Evolutionary conservation across 2,797 vertebrate species (phyloP).

Genomic region (Tiaroga cobitis): DNA sequence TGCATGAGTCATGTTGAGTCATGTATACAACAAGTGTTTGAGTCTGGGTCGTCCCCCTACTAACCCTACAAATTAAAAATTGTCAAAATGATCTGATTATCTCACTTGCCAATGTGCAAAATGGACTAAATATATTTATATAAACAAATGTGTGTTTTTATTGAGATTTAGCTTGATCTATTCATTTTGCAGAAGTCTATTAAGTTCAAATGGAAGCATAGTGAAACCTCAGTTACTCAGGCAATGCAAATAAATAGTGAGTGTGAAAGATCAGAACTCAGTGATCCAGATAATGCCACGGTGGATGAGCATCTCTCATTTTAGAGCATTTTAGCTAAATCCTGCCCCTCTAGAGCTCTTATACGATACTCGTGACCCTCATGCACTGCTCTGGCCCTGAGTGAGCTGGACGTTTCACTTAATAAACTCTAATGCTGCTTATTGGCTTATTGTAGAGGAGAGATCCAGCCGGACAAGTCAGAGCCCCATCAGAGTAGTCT

Average conservation of each 20-base stretch:
- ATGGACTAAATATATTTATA: neutral
- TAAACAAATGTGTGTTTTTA: neutral
- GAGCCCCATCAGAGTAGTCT: conserved; percentile 42
- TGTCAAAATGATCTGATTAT: neutral
- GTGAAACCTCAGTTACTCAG: neutral
- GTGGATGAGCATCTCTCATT: neutral
- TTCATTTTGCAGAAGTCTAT: neutral
- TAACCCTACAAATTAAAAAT: neutral
- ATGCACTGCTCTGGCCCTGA: conserved; percentile 7
- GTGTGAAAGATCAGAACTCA: conserved; percentile 2
- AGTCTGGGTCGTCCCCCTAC: neutral
- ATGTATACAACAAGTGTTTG: neutral
- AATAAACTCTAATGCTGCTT: conserved; percentile 44
- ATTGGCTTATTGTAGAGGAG: conserved; percentile 25
- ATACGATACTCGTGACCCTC: conserved; percentile 18
- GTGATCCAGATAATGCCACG: neutral
- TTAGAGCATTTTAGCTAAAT: conserved; percentile 9
- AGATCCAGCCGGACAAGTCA: neutral
- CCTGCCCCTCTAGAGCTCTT: conserved; percentile 6
- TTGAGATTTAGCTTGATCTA: neutral
- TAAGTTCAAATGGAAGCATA: neutral
- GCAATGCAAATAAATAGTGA: neutral
- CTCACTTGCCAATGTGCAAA: neutral
- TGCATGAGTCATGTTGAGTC: neutral
- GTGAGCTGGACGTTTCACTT: conserved; percentile 31